Evolutionary conservation across 1,140 invertebrate genomes (phyloP).

Genomic region (Diabrotica virgifera): DNA sequence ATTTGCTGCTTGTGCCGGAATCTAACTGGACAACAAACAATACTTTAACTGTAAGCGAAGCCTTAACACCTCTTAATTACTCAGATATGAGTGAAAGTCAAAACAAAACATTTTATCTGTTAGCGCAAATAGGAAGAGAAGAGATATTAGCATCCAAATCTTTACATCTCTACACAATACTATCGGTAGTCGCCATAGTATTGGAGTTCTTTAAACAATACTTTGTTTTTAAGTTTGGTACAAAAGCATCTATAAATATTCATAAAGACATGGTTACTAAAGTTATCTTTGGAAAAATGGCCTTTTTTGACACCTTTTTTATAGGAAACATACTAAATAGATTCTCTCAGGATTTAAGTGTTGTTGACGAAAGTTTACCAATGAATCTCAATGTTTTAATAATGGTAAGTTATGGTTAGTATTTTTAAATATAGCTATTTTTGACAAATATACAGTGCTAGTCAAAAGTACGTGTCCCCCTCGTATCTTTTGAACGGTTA

Average conservation of each 20-base stretch:
- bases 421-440: too few relatives aligned
- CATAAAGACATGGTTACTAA: constrained; percentile 64
- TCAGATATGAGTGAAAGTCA: not conserved
- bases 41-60: too few relatives aligned
- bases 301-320: constrained; percentile 62
- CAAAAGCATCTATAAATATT: constrained; percentile 60
- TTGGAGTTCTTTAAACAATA: constrained; percentile 40
- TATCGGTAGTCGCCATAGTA: constrained; percentile 14
- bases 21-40: too few relatives aligned
- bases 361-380: constrained; percentile 65
- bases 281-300: constrained; percentile 59
- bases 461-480: too few relatives aligned
- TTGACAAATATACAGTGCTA: too few relatives aligned
- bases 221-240: constrained; percentile 53
- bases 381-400: constrained; percentile 11
- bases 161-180: constrained; percentile 19
- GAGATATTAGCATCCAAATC: not conserved
- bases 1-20: too few relatives aligned
- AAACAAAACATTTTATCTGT: not conserved
- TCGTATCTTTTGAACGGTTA: too few relatives aligned
- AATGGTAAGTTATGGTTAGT: not conserved
- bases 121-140: not conserved
- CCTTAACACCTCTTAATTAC: not conserved
- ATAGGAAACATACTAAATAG: constrained; percentile 58
- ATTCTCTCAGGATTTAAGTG: constrained; percentile 62